phyloP scores from a whole-genome alignment of 2,797 vertebrate species.

The Spatula versicolor region DNA sequence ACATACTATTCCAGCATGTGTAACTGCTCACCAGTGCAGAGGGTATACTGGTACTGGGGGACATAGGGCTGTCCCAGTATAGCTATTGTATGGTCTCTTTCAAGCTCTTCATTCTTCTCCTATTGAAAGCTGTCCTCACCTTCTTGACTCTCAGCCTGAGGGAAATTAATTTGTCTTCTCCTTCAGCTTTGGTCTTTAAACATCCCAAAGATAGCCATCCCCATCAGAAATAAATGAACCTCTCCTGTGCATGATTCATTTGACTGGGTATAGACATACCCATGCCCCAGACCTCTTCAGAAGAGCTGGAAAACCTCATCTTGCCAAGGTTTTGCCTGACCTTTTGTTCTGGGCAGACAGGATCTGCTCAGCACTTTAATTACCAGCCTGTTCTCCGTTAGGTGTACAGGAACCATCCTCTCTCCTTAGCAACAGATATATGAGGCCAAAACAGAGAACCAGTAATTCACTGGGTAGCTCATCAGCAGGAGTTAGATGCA shows the following conservation, averaged over 20 bases:
- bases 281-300: neutral
- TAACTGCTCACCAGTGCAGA: neutral
- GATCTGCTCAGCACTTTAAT: neutral
- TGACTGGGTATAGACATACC: neutral
- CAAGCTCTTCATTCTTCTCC: neutral
- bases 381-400: neutral
- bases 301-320: constrained; percentile 25
- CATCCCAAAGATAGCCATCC: neutral
- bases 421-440: constrained; percentile 28
- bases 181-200: neutral
- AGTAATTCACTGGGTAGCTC: neutral
- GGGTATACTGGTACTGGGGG: neutral
- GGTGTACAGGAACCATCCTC: neutral
- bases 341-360: constrained; percentile 40
- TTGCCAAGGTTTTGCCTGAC: constrained; percentile 25
- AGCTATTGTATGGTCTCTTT: fast-evolving
- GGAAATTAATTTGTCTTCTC: neutral
- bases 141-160: neutral
- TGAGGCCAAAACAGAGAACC: constrained; percentile 36
- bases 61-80: fast-evolving
- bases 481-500: neutral
- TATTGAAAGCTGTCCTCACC: neutral
- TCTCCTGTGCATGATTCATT: neutral
- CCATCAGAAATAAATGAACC: neutral
- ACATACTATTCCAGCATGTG: fast-evolving